phyloP scores from a whole-genome alignment of 2,797 vertebrate species.

The Paramormyrops hopkinsi region DNA sequence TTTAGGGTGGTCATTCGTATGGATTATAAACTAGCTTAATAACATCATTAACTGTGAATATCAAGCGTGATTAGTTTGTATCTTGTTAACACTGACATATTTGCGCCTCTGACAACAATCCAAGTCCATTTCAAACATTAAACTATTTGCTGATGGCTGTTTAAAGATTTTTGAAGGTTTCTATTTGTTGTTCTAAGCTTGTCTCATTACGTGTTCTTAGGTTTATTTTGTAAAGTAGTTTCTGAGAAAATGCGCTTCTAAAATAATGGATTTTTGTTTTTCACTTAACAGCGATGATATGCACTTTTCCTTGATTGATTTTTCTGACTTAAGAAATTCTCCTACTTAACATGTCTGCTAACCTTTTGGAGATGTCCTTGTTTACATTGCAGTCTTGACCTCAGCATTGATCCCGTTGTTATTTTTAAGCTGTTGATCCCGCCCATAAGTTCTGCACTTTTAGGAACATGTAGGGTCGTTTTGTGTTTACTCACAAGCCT shows the following conservation, averaged over 20 bases:
- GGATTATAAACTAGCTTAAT: background rate
- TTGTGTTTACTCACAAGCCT: background rate
- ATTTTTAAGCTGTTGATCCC: conserved; percentile 55
- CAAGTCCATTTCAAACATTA: background rate
- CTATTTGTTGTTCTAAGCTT: background rate
- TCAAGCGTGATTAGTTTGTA: background rate
- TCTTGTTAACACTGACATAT: background rate
- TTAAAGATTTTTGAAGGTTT: background rate
- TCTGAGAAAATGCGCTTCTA: background rate
- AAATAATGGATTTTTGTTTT: background rate
- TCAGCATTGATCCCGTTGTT: conserved; percentile 33
- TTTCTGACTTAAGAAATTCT: background rate
- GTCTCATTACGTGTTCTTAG: background rate
- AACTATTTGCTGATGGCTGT: background rate
- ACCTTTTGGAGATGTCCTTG: background rate
- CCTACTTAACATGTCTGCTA: background rate
- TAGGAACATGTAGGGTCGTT: background rate
- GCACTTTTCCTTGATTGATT: background rate
- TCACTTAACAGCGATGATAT: background rate
- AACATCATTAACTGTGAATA: background rate
- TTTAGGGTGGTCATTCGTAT: background rate
- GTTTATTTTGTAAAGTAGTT: background rate
- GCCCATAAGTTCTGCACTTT: conserved; percentile 46
- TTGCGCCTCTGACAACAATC: background rate
- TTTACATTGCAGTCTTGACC: background rate